Percentiles rank a stretch among this genome's conserved stretches.
Conservation (phyloP, 1,140 invertebrate species). For the Venturia canescens region DNA sequence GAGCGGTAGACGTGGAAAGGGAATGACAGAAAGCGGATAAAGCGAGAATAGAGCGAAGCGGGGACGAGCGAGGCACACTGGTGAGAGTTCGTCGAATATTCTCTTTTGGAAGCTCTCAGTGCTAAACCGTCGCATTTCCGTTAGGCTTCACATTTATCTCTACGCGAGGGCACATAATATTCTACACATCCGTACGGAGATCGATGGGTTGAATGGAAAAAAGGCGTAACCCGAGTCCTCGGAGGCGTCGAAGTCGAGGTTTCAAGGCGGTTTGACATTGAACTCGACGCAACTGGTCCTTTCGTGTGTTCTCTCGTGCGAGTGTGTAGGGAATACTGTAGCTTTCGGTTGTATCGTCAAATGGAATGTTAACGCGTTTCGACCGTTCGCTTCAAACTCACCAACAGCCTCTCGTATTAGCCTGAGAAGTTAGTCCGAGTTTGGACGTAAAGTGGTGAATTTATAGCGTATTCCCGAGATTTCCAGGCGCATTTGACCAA, state of each 20-base stretch:
- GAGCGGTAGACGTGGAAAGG: conserved; percentile 11
- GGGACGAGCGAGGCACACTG: not conserved
- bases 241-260: not conserved
- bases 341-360: not conserved
- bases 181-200: not conserved
- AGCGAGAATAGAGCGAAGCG: not conserved
- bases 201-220: not conserved
- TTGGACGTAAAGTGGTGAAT: not conserved
- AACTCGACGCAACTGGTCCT: too few relatives aligned
- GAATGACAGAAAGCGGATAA: not conserved
- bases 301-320: too few relatives aligned
- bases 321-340: not conserved
- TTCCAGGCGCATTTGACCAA: too few relatives aligned
- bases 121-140: conserved; percentile 19
- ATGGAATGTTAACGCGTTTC: conserved; percentile 7
- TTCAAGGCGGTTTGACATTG: too few relatives aligned
- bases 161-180: not conserved
- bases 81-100: conserved; percentile 46
- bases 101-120: conserved; percentile 24
- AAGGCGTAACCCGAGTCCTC: not conserved
- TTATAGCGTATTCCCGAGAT: not conserved
- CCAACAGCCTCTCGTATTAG: not conserved
- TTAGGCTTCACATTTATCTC: not conserved
- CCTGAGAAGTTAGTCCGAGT: not conserved
- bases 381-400: not conserved